A percentile compares a stretch with the other conserved stretches of the same genome.
phyloP scores from a whole-genome alignment of 2,113 vertebrate species.

The Podiceps cristatus region DNA sequence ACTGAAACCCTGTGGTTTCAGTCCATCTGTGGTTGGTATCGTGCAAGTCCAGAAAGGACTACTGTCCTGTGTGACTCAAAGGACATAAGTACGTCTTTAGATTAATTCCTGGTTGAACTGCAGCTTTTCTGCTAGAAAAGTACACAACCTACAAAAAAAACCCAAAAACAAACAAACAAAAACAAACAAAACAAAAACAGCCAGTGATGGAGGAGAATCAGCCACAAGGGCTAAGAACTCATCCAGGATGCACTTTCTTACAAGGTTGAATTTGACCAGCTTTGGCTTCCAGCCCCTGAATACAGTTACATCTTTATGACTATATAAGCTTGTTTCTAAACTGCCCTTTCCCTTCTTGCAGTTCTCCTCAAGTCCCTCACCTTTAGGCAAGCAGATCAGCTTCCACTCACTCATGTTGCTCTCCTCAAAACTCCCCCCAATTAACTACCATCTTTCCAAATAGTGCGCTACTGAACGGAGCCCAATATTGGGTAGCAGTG shows the following conservation, averaged over 20 bases:
- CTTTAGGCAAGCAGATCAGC: neutral
- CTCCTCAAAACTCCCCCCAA: neutral
- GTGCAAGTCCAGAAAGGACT: neutral
- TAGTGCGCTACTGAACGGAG: neutral
- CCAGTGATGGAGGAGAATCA: neutral
- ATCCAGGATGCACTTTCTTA: neutral
- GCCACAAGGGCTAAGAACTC: neutral
- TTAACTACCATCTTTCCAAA: neutral
- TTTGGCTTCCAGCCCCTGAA: neutral
- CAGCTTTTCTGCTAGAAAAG: neutral
- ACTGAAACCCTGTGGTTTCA: neutral
- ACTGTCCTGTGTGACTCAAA: neutral
- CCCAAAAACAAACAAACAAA: too few relatives aligned
- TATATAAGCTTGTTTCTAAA: neutral
- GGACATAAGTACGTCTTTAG: neutral
- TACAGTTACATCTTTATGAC: neutral
- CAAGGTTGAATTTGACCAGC: neutral
- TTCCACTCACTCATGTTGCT: neutral
- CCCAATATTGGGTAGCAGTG: neutral
- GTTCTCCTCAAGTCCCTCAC: neutral
- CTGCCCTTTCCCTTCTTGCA: neutral
- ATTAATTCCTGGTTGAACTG: neutral
- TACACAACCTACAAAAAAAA: neutral
- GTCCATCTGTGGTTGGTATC: neutral
- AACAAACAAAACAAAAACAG: neutral